A percentile compares a stretch with the other conserved stretches of the same genome.
Conservation (phyloP, 30 jellyfish, hydroid and myxozoan genomes). For the Aurelia aurita complex sp. Pacific region DNA sequence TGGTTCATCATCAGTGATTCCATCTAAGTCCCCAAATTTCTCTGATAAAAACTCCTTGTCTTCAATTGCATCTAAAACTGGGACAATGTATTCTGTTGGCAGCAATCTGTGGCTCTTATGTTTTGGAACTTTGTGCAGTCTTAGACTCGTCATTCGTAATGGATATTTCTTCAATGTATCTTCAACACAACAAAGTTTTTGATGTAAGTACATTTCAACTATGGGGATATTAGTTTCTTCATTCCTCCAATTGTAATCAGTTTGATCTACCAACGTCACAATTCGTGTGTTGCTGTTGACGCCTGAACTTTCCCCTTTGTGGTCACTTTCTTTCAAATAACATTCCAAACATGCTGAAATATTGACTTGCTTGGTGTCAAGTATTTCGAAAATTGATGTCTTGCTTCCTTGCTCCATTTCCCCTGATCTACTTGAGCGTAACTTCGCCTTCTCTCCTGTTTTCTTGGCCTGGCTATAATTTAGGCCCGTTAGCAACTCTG, state of each 20-base stretch:
- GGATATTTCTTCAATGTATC: conserved; percentile 12
- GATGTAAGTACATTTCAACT: conserved; percentile 63
- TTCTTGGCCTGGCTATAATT: background rate
- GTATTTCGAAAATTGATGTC: conserved; percentile 23
- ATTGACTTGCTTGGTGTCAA: conserved; percentile 40
- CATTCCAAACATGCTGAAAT: conserved; percentile 18
- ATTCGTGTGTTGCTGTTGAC: conserved; percentile 8
- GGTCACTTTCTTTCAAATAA: background rate
- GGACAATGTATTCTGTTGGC: conserved; percentile 53
- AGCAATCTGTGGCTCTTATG: conserved; percentile 20
- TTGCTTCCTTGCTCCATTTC: background rate
- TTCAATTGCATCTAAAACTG: conserved; percentile 6
- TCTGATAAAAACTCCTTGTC: conserved; percentile 11
- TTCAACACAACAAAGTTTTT: conserved; percentile 35
- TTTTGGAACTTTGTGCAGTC: conserved; percentile 38
- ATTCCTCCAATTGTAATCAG: background rate
- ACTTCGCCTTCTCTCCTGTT: background rate
- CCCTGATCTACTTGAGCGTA: background rate
- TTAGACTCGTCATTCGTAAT: conserved; percentile 41
- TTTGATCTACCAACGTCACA: conserved; percentile 11
- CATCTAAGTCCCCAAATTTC: conserved; percentile 37
- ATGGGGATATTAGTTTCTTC: conserved; percentile 1
- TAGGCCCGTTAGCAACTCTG: conserved; percentile 36
- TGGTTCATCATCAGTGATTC: conserved; percentile 31
- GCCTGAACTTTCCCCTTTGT: background rate